A percentile compares a stretch with the other conserved stretches of the same genome.
phyloP scores from a whole-genome alignment of 2,888 invertebrate species.

The Drosophila recens region DNA sequence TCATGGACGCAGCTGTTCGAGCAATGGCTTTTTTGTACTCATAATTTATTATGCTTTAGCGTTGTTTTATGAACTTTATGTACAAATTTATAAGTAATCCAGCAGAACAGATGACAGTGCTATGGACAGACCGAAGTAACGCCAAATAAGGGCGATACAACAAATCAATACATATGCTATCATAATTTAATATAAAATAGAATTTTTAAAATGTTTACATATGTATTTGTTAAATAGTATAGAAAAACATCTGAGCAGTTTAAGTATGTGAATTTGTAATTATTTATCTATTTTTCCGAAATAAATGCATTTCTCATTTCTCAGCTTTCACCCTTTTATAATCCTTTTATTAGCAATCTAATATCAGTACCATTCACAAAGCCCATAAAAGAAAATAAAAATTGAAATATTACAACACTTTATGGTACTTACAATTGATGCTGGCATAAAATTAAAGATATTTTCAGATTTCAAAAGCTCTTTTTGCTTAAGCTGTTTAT shows the following conservation, averaged over 20 bases:
- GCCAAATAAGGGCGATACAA: background rate
- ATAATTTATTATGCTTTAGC: constrained; percentile 72
- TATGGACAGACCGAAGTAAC: background rate
- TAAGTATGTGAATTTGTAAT: background rate
- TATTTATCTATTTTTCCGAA: background rate
- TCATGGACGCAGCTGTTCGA: constrained; percentile 77
- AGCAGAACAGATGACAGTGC: background rate
- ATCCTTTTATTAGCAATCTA: background rate
- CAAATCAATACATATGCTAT: constrained; percentile 16
- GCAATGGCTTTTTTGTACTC: constrained; percentile 39
- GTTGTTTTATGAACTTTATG: constrained; percentile 73
- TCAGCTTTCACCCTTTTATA: background rate
- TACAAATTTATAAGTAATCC: constrained; percentile 66
- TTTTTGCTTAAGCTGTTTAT: constrained; percentile 7
- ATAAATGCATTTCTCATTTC: background rate
- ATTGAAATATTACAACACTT: background rate
- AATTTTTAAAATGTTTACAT: no score
- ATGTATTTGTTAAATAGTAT: no score
- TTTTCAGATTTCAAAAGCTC: background rate
- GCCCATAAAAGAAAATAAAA: no score
- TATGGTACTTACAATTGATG: constrained; percentile 1
- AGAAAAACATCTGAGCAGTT: no score
- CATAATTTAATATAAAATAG: background rate
- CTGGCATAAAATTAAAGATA: background rate
- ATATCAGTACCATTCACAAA: background rate